A percentile compares a stretch with the other conserved stretches of the same genome.
These are phyloP conservation scores for Falco columbarius DNA, from an alignment of 2,797 vertebrate species.

Conservation along the genomic window DNA sequence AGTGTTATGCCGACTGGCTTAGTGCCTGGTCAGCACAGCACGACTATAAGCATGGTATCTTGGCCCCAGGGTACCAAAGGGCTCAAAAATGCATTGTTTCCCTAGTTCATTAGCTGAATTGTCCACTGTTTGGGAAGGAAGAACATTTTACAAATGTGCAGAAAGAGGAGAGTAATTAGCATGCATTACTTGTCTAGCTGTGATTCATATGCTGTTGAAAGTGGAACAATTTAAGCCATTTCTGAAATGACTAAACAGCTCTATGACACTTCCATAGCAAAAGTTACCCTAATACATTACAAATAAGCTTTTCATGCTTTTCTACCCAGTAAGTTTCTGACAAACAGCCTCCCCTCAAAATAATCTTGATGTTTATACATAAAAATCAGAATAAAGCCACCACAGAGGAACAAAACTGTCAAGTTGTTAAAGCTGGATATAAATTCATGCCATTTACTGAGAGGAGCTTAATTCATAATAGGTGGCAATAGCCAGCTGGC, in stretches of 20 bases:
- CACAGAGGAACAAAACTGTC: background rate
- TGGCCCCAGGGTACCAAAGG: background rate
- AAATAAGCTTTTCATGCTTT: background rate
- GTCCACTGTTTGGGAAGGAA: background rate
- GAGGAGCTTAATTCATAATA: background rate
- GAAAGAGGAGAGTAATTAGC: constrained; percentile 19
- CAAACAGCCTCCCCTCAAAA: background rate
- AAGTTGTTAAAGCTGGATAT: background rate
- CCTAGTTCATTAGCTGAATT: background rate
- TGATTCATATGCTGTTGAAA: background rate
- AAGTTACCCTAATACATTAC: background rate
- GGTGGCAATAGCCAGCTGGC: background rate
- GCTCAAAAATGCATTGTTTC: background rate
- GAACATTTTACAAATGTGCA: background rate
- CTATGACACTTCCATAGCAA: background rate
- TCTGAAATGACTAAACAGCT: constrained; percentile 18
- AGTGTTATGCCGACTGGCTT: accelerated
- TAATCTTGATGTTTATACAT: background rate
- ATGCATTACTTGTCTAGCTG: constrained; percentile 30
- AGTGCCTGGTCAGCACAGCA: background rate
- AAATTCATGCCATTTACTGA: background rate
- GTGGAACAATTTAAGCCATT: constrained; percentile 28
- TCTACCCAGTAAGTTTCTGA: background rate
- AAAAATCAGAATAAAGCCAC: background rate
- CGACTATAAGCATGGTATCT: background rate